phyloP scores from a whole-genome alignment of 2,888 invertebrate species.

The Polyommatus icarus region DNA sequence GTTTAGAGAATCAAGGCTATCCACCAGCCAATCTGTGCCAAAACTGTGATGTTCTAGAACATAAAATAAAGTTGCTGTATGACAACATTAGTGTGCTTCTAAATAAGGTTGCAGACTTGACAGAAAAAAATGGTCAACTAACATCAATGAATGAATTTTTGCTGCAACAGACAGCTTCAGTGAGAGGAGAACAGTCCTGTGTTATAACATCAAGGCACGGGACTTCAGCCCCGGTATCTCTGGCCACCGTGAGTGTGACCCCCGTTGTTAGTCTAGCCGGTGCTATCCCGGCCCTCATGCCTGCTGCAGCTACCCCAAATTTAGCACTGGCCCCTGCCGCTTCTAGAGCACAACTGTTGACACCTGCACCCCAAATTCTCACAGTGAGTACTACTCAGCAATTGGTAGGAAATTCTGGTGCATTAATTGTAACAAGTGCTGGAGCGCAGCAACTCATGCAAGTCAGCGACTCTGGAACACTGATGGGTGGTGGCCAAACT shows the following conservation, averaged over 20 bases:
- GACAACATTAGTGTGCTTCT: constrained; percentile 74
- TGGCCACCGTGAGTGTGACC: constrained; percentile 75
- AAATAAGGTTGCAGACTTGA: constrained; percentile 69
- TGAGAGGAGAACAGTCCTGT: constrained; percentile 69
- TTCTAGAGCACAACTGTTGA: constrained; percentile 69
- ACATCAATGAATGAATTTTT: constrained; percentile 77
- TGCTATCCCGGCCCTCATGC: constrained; percentile 67
- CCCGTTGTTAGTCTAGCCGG: constrained; percentile 73
- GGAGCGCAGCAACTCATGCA: constrained; percentile 76
- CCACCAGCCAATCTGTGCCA: constrained; percentile 55
- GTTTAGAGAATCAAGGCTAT: constrained; percentile 60
- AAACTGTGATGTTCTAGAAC: constrained; percentile 67
- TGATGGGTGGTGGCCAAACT: constrained; percentile 74
- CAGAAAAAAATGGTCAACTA: constrained; percentile 71
- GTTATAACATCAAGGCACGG: constrained; percentile 75
- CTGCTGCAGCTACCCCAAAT: constrained; percentile 66
- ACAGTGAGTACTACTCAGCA: constrained; percentile 76
- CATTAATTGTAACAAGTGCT: constrained; percentile 74
- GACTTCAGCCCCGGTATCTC: constrained; percentile 70
- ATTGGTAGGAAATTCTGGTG: constrained; percentile 71
- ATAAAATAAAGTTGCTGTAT: constrained; percentile 70
- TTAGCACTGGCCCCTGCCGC: constrained; percentile 69
- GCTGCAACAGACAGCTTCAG: constrained; percentile 66
- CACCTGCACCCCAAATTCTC: constrained; percentile 72
- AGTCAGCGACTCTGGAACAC: constrained; percentile 74